Conservation (phyloP, 2,113 vertebrate genomes). For the Stegostoma tigrinum region DNA sequence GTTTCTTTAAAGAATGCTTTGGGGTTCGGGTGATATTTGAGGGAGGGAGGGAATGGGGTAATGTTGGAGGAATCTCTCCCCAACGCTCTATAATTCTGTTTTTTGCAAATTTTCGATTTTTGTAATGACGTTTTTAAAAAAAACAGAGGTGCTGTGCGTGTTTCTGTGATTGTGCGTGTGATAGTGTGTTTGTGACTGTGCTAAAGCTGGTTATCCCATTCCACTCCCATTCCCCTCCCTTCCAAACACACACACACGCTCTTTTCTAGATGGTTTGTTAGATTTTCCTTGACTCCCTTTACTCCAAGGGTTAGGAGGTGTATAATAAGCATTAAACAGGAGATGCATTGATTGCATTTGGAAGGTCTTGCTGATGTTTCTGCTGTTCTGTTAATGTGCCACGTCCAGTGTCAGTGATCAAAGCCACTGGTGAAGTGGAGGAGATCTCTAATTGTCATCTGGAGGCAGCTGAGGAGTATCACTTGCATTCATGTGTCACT, state of each 20-base stretch:
- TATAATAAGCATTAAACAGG: constrained; percentile 24
- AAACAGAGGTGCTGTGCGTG: not conserved
- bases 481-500: constrained; percentile 29
- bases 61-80: not conserved
- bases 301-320: constrained; percentile 16
- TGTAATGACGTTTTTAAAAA: too few species aligned
- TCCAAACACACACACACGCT: not conserved
- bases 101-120: not conserved
- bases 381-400: constrained; percentile 49
- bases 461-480: constrained; percentile 41
- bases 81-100: not conserved
- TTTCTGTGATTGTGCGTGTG: not conserved
- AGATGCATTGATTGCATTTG: constrained; percentile 29
- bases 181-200: not conserved
- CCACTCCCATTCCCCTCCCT: too few species aligned
- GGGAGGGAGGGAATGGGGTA: not conserved
- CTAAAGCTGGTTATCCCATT: not conserved
- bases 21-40: too few species aligned
- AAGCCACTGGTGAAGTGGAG: constrained; percentile 54
- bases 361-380: constrained; percentile 13
- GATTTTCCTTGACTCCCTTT: constrained; percentile 14
- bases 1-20: not conserved
- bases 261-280: not conserved
- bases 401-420: constrained; percentile 63
- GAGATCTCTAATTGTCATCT: constrained; percentile 60